Evolutionary conservation across 2,888 invertebrate genomes (phyloP), one percentile per base, ranked within the genome.

Genomic region (Pilophorus perplexus): DNA sequence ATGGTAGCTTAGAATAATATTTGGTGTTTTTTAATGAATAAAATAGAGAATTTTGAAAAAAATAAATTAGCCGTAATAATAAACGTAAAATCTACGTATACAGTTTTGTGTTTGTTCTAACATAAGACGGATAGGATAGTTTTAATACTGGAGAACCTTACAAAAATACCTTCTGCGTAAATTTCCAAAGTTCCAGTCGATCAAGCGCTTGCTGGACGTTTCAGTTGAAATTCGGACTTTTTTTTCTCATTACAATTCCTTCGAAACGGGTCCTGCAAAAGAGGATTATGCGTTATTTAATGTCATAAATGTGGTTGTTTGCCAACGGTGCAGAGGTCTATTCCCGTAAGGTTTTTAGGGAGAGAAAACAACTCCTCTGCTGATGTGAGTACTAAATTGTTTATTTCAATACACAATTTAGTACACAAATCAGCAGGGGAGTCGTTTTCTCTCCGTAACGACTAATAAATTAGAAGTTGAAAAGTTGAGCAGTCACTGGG

Each of bases 21-120:
- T 33, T 55, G 55, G 55, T 55, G 33, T 6, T 55, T 10, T 55
- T 10, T 23, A 27, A n/a, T 37, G 18, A 55, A 38, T 37, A 55
- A 50, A 42, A 55, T 54, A 55, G 3, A 55, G n/a, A 16, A 22
- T 55, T 16, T n/a, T n/a, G n/a, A n/a, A 37, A 38, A 37, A 55
- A 55, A 55, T 55, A 55, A 22, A 28, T 27, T 3, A 28, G 18
- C 18, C 12, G 14, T 28, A 28, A 52, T 22, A 52, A 52, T 52
- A 52, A 52, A 52, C 14, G n/a, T n/a, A n/a, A n/a, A n/a, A n/a
- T n/a, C n/a, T n/a, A n/a, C n/a, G n/a, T n/a, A 52, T 18, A 52
- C 25, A 27, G 33, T 8, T 33, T 33, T 12, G 1, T 1, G n/a
- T 52, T 50, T 50, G 10, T 50, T 25, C 48, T 8, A 50, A 2